phyloP scores from a whole-genome alignment of 2,888 invertebrate species.

The Rhogogaster chlorosoma region DNA sequence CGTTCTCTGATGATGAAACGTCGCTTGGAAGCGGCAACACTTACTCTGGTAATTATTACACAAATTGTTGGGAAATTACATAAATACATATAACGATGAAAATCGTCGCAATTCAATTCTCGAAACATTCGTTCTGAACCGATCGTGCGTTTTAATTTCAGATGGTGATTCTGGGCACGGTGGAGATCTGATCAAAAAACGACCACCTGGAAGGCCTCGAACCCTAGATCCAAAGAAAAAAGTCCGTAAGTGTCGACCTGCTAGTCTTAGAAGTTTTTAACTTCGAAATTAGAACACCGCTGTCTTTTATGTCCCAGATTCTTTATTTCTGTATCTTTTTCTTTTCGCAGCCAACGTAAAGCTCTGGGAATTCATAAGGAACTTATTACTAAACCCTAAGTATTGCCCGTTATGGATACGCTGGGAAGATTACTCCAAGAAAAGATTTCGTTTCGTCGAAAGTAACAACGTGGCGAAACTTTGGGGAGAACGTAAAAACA shows the following conservation, averaged over 20 bases:
- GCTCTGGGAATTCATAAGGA: constrained; percentile 91
- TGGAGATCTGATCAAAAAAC: constrained; percentile 78
- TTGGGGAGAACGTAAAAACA: constrained; percentile 91
- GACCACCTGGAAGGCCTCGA: constrained; percentile 79
- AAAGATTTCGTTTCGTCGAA: constrained; percentile 90
- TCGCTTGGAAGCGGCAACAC: not conserved
- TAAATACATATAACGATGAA: not conserved
- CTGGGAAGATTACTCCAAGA: constrained; percentile 89
- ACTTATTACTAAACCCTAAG: constrained; percentile 84
- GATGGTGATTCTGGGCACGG: constrained; percentile 67
- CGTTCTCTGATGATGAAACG: constrained; percentile 25
- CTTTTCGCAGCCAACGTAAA: constrained; percentile 89
- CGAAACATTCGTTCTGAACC: not conserved
- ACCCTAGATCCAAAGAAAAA: constrained; percentile 60
- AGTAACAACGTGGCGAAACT: constrained; percentile 89
- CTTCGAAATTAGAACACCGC: not conserved
- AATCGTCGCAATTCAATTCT: not conserved
- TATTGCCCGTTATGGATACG: constrained; percentile 88
- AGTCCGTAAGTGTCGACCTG: constrained; percentile 37
- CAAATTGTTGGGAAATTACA: not conserved
- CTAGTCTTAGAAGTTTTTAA: constrained; percentile 7
- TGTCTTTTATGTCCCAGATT: constrained; percentile 12
- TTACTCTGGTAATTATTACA: constrained; percentile 31
- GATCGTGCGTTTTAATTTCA: not conserved
- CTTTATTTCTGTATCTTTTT: constrained; percentile 1